Evolutionary conservation across 2,113 vertebrate genomes (phyloP).

Genomic region (Copsychus sechellarum): DNA sequence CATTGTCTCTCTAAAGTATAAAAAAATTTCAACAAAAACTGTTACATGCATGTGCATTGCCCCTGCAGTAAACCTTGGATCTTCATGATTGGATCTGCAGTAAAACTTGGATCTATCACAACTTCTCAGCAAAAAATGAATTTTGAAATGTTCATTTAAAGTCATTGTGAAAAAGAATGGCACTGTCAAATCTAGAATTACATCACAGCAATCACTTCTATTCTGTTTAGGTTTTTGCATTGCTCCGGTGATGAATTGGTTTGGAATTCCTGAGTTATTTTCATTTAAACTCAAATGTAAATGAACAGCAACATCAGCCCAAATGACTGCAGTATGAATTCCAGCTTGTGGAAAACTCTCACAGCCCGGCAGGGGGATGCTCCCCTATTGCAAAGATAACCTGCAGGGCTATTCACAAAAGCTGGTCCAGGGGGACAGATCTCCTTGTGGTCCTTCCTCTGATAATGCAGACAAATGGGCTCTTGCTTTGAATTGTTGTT

Average conservation of each 20-base stretch:
- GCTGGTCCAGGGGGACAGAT: not conserved
- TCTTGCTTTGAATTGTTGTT: not conserved
- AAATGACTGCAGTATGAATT: not conserved
- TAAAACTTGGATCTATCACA: not conserved
- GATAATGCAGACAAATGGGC: not conserved
- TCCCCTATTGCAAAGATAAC: not conserved
- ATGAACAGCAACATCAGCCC: conserved; percentile 14
- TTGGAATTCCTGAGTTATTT: conserved; percentile 23
- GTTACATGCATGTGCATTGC: not conserved
- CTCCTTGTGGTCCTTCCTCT: not conserved
- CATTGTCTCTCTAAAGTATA: not conserved
- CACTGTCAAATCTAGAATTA: not conserved
- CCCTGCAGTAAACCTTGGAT: not conserved
- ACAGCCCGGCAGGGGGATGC: not conserved
- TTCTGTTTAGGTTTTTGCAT: not conserved
- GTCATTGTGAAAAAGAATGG: not conserved
- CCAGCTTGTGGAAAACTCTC: not conserved
- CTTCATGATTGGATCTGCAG: not conserved
- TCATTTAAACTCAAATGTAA: conserved; percentile 11
- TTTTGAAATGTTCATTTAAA: not conserved
- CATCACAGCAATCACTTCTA: not conserved
- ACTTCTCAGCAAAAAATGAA: not conserved
- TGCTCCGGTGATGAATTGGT: not conserved
- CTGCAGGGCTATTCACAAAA: not conserved
- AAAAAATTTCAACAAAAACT: not conserved